Base-by-base conservation (phyloP, 2,888 invertebrate species). In the Xestoiulus laeticollis region DNA sequence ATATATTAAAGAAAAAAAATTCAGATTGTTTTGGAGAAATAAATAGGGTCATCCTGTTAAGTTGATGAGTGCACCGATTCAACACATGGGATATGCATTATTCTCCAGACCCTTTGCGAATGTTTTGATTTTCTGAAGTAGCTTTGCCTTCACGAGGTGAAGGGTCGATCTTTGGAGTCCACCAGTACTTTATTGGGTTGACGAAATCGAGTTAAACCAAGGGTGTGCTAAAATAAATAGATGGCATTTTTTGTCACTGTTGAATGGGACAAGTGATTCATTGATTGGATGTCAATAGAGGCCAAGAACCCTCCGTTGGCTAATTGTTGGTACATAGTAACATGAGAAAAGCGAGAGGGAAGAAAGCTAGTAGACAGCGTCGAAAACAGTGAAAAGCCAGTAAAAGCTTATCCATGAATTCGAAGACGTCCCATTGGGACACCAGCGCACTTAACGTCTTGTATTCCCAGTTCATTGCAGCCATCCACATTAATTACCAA, bases 231-330 rank as follows among this genome's bases (percentile, higher is more conserved):
- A n/a, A 68, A 26, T 68, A 68, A 68, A 68, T 22, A n/a, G 68
- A 26, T 68, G 68, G 0, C 68, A 8, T 68, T 68, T 38, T 68
- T 26, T 68, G 68, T 68, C 68, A 22, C 68, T 68, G 22, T 26
- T 68, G 68, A 68, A 68, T 68, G 68, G 68, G 68, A 68, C 68
- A 68, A 68, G 68, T 26, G 68, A 68, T 68, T 26, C 68, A 68
- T 68, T 68, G 68, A 68, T 68, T 68, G 68, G 68, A 68, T 68
- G 68, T 68, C 68, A 68, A 68, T 68, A 22, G 68, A 68, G 68
- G 68, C 68, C 68, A 68, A 68, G 68, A 68, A 68, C 68, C 68
- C 68, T 68, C n/a, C 68, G 68, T 10, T 26, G 22, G 68, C 68
- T 68, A 68, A 68, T 68, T 26, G 26, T 68, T 68, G 68, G 68